These are phyloP conservation scores for Stratiomys singularior DNA, from an alignment of 2,888 invertebrate species.

Conservation along the genomic window DNA sequence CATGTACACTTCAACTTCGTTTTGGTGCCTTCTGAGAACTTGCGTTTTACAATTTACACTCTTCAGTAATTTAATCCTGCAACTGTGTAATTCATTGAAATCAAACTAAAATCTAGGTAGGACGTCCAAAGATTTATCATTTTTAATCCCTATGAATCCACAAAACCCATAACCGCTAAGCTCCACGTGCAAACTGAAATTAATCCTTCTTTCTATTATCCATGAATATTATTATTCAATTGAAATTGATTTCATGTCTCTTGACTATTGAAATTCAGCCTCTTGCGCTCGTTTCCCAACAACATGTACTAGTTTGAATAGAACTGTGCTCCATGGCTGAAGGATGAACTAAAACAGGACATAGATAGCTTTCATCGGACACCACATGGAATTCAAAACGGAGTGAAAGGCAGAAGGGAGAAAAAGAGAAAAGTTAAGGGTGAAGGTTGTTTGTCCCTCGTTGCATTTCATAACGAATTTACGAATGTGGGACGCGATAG, in stretches of 20 bases:
- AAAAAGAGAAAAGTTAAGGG: no score
- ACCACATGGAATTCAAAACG: no score
- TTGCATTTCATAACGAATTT: constrained; percentile 4
- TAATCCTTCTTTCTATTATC: neutral
- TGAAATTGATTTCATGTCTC: constrained; percentile 10
- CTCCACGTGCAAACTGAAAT: no score
- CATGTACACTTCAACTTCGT: no score
- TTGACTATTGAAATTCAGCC: neutral
- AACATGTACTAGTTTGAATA: neutral
- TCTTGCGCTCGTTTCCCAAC: neutral
- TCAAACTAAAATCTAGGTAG: neutral
- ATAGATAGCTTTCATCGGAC: neutral
- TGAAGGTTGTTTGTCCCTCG: no score
- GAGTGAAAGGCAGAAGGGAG: no score
- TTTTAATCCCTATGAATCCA: neutral
- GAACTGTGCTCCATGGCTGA: neutral
- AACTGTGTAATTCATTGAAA: neutral
- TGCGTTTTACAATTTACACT: no score
- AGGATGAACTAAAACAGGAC: no score
- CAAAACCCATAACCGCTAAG: neutral
- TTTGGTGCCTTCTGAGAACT: no score
- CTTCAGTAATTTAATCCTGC: neutral
- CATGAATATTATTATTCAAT: neutral
- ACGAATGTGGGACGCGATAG: neutral
- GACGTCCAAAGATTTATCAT: neutral